phyloP scores from a whole-genome alignment of 2,113 vertebrate genomes.

The Ceyx margarethae region DNA sequence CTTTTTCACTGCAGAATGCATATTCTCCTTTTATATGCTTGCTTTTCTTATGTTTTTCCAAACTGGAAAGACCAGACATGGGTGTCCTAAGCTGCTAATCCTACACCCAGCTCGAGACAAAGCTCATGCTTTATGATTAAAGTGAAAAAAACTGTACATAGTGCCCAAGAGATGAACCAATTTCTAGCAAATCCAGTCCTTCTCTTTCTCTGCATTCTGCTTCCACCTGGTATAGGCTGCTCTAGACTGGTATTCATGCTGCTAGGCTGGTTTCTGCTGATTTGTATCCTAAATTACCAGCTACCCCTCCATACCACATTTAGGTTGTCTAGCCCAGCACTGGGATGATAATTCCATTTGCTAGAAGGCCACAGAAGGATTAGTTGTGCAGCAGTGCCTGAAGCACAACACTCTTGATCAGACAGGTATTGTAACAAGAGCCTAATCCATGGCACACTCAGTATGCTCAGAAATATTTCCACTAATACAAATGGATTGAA shows the following conservation, averaged over 20 bases:
- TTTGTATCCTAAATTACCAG: background rate
- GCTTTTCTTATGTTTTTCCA: background rate
- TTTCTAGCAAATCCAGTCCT: background rate
- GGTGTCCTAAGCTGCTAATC: background rate
- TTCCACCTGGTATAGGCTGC: background rate
- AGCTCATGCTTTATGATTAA: background rate
- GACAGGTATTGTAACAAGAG: background rate
- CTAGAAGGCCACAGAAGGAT: background rate
- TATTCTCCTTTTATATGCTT: background rate
- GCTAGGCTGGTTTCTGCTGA: background rate
- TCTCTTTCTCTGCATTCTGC: background rate
- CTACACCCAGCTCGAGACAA: background rate
- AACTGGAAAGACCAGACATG: background rate
- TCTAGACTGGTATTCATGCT: background rate
- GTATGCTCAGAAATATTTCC: background rate
- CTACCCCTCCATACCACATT: background rate
- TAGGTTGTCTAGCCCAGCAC: background rate
- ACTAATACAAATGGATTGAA: background rate
- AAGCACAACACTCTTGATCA: background rate
- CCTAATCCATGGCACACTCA: background rate
- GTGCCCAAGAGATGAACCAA: background rate
- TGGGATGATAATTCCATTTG: background rate
- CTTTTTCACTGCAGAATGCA: background rate
- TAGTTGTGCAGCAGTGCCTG: background rate
- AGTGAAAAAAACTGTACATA: background rate